Evolutionary conservation across 2,888 invertebrate genomes (phyloP).

Genomic region (Thumatha senex): DNA sequence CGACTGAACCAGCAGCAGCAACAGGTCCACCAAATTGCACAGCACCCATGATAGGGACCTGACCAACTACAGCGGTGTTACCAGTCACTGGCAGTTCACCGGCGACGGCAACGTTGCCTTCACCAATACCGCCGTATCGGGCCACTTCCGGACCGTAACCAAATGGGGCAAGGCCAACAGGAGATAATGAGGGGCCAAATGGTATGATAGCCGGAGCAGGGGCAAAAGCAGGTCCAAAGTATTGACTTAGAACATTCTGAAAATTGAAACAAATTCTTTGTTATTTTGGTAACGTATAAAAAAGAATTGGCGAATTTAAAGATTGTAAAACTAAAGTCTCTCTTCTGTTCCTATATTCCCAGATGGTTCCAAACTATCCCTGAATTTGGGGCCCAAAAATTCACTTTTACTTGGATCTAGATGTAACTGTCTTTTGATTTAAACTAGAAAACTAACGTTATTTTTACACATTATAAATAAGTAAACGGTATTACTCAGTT

Average conservation of each 20-base stretch:
- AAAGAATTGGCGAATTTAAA: no score
- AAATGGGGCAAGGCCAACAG: neutral
- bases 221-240: neutral
- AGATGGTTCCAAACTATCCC: no score
- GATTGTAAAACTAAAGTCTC: neutral
- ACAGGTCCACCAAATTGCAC: conserved; percentile 1
- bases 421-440: no score
- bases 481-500: no score
- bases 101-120: conserved; percentile 7
- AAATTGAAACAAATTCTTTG: neutral
- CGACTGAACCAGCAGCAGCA: conserved; percentile 8
- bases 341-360: no score
- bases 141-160: neutral
- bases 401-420: no score
- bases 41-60: conserved; percentile 17
- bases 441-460: no score
- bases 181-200: no score
- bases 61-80: conserved; percentile 8
- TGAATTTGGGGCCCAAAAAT: no score
- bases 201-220: neutral
- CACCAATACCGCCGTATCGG: conserved; percentile 3
- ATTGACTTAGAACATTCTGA: conserved; percentile 14
- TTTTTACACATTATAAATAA: no score
- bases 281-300: no score
- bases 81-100: conserved; percentile 7